Conservation (phyloP, 2,888 invertebrate genomes). For the Zygothrica quintamaculata region DNA sequence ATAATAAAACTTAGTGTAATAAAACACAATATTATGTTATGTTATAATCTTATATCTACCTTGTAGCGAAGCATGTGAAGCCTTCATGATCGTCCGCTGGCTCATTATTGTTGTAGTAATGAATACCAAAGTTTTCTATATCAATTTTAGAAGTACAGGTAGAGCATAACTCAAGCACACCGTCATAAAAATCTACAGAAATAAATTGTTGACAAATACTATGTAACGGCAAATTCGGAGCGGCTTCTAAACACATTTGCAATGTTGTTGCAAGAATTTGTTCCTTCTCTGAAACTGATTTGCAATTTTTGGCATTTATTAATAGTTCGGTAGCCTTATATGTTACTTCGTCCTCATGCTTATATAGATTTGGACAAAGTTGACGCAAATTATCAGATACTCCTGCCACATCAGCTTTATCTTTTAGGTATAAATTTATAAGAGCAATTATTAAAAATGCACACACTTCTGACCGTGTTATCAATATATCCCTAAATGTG, state of each 20-base stretch:
- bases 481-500: slow-evolving; percentile 86
- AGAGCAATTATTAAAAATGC: slow-evolving; percentile 92
- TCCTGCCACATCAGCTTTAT: slow-evolving; percentile 97
- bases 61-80: slow-evolving; percentile 88
- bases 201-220: slow-evolving; percentile 94
- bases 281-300: slow-evolving; percentile 90
- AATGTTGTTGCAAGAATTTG: slow-evolving; percentile 91
- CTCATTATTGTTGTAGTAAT: slow-evolving; percentile 94
- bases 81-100: slow-evolving; percentile 94
- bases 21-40: background rate
- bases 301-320: slow-evolving; percentile 90
- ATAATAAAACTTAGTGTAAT: background rate
- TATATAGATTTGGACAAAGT: slow-evolving; percentile 96
- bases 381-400: slow-evolving; percentile 94
- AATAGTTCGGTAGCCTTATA: slow-evolving; percentile 97
- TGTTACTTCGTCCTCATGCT: slow-evolving; percentile 97
- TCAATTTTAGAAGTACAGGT: slow-evolving; percentile 94
- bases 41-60: slow-evolving; percentile 77
- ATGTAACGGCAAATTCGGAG: slow-evolving; percentile 93
- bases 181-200: slow-evolving; percentile 92
- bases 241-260: slow-evolving; percentile 94
- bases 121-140: slow-evolving; percentile 93
- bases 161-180: slow-evolving; percentile 94
- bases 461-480: slow-evolving; percentile 87
- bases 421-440: slow-evolving; percentile 96